Conservation (phyloP, 2,797 vertebrate species). For the Microctenopoma stevenorrisi region DNA sequence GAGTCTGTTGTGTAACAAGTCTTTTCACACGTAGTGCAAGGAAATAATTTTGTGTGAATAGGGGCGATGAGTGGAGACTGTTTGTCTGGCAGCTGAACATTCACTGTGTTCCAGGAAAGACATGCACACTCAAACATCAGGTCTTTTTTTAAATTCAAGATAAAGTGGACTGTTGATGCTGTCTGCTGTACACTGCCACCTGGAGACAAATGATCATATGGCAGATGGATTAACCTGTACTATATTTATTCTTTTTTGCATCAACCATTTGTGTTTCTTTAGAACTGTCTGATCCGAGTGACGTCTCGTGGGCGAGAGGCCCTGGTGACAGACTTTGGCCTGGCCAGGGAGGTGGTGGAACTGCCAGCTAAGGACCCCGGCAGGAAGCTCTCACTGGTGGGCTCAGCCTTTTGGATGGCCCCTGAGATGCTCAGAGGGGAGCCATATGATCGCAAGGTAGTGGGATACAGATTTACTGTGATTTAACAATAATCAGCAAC, state of each 20-base stretch:
- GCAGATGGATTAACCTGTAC: neutral
- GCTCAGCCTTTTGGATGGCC: constrained; percentile 94
- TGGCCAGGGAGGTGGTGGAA: constrained; percentile 90
- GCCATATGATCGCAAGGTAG: constrained; percentile 89
- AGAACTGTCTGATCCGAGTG: constrained; percentile 91
- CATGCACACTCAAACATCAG: constrained; percentile 1
- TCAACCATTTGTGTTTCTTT: constrained; percentile 1
- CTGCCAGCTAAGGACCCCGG: constrained; percentile 81
- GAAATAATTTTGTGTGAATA: constrained; percentile 68
- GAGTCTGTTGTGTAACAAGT: constrained; percentile 21
- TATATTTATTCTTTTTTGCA: neutral
- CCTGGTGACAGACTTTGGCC: constrained; percentile 89
- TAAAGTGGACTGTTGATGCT: neutral
- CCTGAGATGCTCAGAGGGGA: constrained; percentile 92
- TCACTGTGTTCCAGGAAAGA: constrained; percentile 2
- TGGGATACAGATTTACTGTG: neutral
- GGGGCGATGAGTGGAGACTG: constrained; percentile 1
- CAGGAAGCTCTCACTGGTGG: constrained; percentile 90
- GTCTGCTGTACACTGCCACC: constrained; percentile 43
- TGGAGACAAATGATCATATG: constrained; percentile 39
- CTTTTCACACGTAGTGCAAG: constrained; percentile 23
- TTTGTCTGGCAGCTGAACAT: constrained; percentile 27
- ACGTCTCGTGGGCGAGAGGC: constrained; percentile 84
- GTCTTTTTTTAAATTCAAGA: neutral
- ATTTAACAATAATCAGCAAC: too few species aligned